Conservation (phyloP, 1,140 invertebrate genomes). For the Centruroides sculpturatus region DNA sequence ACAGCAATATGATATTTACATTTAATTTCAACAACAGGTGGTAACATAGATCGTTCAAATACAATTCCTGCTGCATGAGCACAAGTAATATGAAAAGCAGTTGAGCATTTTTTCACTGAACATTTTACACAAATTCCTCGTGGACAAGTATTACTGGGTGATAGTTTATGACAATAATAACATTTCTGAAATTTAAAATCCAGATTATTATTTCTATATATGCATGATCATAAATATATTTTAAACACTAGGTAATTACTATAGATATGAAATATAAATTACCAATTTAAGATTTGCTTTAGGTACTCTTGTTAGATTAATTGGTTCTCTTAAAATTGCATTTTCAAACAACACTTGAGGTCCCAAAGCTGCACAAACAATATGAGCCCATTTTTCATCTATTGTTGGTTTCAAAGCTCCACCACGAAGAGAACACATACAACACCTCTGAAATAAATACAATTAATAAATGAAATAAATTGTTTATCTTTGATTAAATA, state of each 20-base stretch:
- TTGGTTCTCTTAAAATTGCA: constrained; percentile 28
- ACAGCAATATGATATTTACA: constrained; percentile 26
- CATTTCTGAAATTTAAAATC: constrained; percentile 16
- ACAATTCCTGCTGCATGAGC: constrained; percentile 31
- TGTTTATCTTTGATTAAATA: too few species aligned
- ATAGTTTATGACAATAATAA: constrained; percentile 17
- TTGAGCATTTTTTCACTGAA: constrained; percentile 28
- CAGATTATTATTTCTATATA: not conserved
- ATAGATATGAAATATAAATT: not conserved
- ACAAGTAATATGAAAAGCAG: constrained; percentile 36
- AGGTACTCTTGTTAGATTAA: constrained; percentile 27
- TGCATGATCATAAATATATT: too few species aligned
- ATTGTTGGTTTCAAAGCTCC: constrained; percentile 46
- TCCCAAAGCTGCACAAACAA: constrained; percentile 37
- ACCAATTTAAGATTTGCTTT: not conserved
- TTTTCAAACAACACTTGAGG: constrained; percentile 28
- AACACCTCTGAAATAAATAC: constrained; percentile 21
- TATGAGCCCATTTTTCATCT: constrained; percentile 43
- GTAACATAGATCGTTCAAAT: constrained; percentile 32
- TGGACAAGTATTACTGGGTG: not conserved
- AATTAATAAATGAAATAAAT: too few species aligned
- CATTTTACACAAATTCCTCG: constrained; percentile 32
- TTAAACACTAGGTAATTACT: too few species aligned
- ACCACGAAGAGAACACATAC: constrained; percentile 41
- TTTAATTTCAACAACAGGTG: constrained; percentile 33